A percentile compares a stretch with the other conserved stretches of the same genome.
These are phyloP conservation scores for Vidua macroura DNA, from an alignment of 2,113 vertebrate species.

Conservation along the genomic window DNA sequence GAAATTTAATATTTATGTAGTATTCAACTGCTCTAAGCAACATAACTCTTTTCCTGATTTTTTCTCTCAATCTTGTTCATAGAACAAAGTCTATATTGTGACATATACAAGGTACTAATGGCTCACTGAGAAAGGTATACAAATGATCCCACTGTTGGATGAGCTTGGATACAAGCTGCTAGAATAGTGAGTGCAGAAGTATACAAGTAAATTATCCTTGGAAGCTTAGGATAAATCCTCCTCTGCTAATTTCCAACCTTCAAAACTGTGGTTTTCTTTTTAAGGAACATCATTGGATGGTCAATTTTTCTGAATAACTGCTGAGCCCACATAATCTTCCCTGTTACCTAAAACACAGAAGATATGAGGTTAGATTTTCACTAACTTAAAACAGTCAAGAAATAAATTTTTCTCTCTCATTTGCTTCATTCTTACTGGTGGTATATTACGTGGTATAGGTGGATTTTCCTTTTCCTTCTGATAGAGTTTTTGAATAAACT, in stretches of 20 bases:
- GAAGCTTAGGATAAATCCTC: not conserved
- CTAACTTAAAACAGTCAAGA: not conserved
- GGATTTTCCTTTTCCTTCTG: constrained; percentile 78
- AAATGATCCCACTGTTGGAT: not conserved
- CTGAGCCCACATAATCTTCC: constrained; percentile 82
- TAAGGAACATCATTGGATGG: constrained; percentile 79
- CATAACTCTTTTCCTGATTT: not conserved
- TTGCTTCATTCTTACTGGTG: constrained; percentile 71
- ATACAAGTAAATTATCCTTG: not conserved
- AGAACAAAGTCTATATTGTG: not conserved
- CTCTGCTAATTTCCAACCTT: constrained; percentile 68
- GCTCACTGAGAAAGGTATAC: not conserved
- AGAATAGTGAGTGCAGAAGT: not conserved
- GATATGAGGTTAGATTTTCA: not conserved
- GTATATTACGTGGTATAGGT: constrained; percentile 73
- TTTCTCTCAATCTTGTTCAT: not conserved
- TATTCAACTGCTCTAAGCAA: not conserved
- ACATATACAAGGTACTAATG: not conserved
- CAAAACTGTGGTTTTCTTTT: constrained; percentile 73
- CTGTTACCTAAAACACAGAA: constrained; percentile 72
- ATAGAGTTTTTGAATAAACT: constrained; percentile 75
- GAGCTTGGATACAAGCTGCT: not conserved
- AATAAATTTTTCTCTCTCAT: not conserved
- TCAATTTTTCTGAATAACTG: constrained; percentile 82
- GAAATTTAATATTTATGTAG: not conserved